A percentile compares a stretch with the other conserved stretches of the same genome.
Evolutionary conservation across 2,113 vertebrate species (phyloP).

Genomic region (Zootoca vivipara): DNA sequence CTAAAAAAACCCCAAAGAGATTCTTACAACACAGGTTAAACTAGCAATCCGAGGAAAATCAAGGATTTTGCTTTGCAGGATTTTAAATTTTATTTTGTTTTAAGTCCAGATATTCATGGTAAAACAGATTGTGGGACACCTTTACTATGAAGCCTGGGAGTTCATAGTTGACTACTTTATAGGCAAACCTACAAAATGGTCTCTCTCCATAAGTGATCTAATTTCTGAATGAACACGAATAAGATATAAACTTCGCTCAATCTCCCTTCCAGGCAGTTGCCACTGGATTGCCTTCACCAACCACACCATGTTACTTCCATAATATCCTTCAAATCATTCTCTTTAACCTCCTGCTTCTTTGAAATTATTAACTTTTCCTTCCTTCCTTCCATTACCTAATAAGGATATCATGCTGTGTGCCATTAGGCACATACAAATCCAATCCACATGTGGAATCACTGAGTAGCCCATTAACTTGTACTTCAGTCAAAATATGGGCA

Average conservation of each 20-base stretch:
- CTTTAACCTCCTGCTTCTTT: not conserved
- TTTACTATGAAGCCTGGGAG: not conserved
- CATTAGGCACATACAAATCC: conserved; percentile 4
- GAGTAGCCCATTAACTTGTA: not conserved
- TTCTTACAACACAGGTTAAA: not conserved
- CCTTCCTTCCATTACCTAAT: not conserved
- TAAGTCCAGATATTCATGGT: not conserved
- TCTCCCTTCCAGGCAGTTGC: not conserved
- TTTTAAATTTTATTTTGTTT: not conserved
- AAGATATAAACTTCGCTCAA: not conserved
- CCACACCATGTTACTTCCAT: not conserved
- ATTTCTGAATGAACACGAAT: not conserved
- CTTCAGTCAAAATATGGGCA: not conserved
- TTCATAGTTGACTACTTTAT: not conserved
- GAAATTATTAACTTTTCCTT: conserved; percentile 3
- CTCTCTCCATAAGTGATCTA: too few species aligned
- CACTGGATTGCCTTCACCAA: not conserved
- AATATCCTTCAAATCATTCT: not conserved
- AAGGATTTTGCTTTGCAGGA: not conserved
- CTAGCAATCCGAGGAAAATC: not conserved
- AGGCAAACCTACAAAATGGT: not conserved
- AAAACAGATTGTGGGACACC: not conserved
- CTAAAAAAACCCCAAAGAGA: not conserved
- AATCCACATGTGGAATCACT: conserved; percentile 13
- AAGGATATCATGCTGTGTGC: conserved; percentile 12